These are phyloP conservation scores for Australoheros scitulus DNA, from an alignment of 2,113 vertebrate genomes.

Conservation along the genomic window DNA sequence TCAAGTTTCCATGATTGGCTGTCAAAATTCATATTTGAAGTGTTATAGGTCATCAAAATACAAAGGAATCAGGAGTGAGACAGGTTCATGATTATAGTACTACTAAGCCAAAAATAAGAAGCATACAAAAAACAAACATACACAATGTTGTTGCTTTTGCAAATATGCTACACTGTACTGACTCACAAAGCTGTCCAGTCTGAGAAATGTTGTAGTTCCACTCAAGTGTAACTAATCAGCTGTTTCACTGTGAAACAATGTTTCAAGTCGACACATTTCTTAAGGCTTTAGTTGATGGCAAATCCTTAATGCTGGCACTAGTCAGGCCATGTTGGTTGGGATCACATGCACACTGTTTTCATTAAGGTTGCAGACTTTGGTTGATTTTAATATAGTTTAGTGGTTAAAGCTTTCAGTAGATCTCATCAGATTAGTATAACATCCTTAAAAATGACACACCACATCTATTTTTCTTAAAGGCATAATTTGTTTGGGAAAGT, in stretches of 20 bases:
- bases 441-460: no score
- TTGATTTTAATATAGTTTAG: no score
- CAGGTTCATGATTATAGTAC: background rate
- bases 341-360: no score
- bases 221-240: background rate
- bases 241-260: background rate
- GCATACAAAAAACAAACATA: background rate
- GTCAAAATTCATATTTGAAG: no score
- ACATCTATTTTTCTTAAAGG: no score
- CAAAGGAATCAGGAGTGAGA: background rate
- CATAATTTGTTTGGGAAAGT: no score
- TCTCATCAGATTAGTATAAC: no score
- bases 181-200: background rate
- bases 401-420: no score
- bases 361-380: no score
- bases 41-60: background rate
- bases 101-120: background rate
- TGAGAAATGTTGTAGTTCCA: background rate
- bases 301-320: no score
- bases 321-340: no score
- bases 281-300: background rate
- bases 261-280: background rate
- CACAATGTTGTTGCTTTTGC: background rate
- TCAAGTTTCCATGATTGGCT: no score
- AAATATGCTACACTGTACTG: background rate